Base-by-base conservation (phyloP, 2,888 invertebrate genomes). In the Baccha elongata region DNA sequence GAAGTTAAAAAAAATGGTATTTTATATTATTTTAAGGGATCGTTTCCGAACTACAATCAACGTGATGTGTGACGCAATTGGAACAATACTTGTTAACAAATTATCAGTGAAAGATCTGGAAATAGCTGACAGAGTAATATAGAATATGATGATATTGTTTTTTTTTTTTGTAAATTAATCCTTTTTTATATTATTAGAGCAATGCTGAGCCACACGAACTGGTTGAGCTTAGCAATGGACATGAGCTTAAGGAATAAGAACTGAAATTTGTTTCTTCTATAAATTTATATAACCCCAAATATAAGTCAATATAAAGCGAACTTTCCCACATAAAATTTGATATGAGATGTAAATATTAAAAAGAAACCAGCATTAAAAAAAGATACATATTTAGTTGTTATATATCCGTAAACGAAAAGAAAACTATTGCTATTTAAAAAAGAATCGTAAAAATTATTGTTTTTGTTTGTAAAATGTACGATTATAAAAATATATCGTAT, bases 51-150 rank as follows among this genome's bases (percentile, higher is more conserved):
- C 97, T 88, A 94, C 96, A 88, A 93, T 98, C 87, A 99, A 99
- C 91, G 99, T 99, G 32, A 94, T 98, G 90, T 98, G 99, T 87
- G 99, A 99, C 90, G 96, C 97, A 10, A 91, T 98, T 76, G 99
- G 99, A 44, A 98, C 98, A 48, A 96, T 96, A 73, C 94, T 99
- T 65, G 98, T 99, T 29, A 94, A 96, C 87, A 94, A 96, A 86
- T 92, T 98, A 84, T 97, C 97, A 74, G 93, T 94, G 88, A 93
- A 93, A 10, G 97, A 97, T 88, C 91, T 95, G 75, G 91, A 91
- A 71, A 86, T 88, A 46, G 88, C 90, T 6, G 90, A 91, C 88
- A 87, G 91, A 91, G 87, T 92, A 89, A 91, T 90, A 13, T 23
- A 35, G 53, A 62, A 58, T n/a, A n/a, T n/a, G n/a, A n/a, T n/a